A percentile compares a stretch with the other conserved stretches of the same genome.
phyloP scores from a whole-genome alignment of 2,888 invertebrate species.

The Himalopsyche japonica region DNA sequence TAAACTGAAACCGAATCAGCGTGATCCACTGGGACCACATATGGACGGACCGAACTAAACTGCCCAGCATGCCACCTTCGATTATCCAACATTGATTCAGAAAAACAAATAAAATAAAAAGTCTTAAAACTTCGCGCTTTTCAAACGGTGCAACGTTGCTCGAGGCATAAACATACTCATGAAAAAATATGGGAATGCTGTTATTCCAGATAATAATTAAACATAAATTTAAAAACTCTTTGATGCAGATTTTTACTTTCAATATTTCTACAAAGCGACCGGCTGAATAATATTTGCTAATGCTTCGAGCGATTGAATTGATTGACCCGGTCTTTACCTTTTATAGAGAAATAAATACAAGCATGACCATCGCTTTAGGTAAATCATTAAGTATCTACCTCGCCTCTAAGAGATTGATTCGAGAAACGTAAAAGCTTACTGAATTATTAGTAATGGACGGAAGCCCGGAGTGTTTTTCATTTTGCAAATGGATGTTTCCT shows the following conservation, averaged over 20 bases:
- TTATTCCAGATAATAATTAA: no score
- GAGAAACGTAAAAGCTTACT: slow-evolving; percentile 21
- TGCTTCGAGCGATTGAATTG: not conserved
- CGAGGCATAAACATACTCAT: no score
- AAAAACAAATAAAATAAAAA: no score
- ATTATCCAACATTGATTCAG: no score
- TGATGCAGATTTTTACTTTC: not conserved
- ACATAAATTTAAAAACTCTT: not conserved
- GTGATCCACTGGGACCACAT: no score
- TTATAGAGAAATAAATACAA: not conserved
- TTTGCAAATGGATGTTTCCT: slow-evolving; percentile 18
- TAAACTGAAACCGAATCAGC: no score
- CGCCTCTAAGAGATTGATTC: slow-evolving; percentile 30
- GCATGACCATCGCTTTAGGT: slow-evolving; percentile 5
- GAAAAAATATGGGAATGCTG: no score
- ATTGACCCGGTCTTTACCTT: not conserved
- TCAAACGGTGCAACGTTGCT: no score
- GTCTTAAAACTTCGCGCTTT: no score
- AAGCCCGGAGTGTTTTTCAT: slow-evolving; percentile 14
- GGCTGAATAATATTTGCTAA: not conserved
- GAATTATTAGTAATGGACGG: slow-evolving; percentile 28
- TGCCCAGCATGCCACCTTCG: no score
- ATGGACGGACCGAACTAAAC: no score
- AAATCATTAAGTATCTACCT: slow-evolving; percentile 9
- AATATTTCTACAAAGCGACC: not conserved